Evolutionary conservation across 1,140 invertebrate genomes (phyloP), one percentile per base, ranked within the genome.

Genomic region (Drosophila sp.): DNA sequence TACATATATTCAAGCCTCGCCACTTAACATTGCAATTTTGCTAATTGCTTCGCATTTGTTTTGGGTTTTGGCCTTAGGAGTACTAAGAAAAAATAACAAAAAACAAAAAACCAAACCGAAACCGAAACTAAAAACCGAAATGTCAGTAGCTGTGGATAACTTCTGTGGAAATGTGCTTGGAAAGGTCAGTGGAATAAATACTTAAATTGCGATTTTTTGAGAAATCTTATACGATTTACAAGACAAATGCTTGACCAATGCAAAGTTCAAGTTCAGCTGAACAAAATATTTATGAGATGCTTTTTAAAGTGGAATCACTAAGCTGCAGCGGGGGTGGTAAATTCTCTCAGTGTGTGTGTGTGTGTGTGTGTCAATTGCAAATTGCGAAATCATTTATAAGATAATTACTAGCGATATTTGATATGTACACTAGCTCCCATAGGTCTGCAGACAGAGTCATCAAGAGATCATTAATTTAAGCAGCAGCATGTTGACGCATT

Each of bases 41-140:
- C 50, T 72, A 79, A 79, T 79, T 79, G 76, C 61, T 76, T 63
- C 64, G 76, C 72, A 73, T 72, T 68, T 61, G 35, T 65, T 57
- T 38, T n/a, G 50, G 25, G 56, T 66, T 60, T 35, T 72, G 62
- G 66, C 64, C 63, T 65, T 60, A 55, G 64, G 57, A 47, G 44
- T 23, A 47, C 17, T 25, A 23, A 47, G 35, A 38, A 7, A 38
- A 38, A 38, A 38, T 8, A 47, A 17, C 44, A 25, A 40, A 44
- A 11, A 41, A 30, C 35, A 25, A 29, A 17, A 35, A 6, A 1
- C 33, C 33, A 17, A 17, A 17, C 17, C 17, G 17, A 17, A 17
- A 17, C 17, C 17, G 17, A 17, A 17, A 17, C 33, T n/a, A 38
- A 38, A 38, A 38, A 38, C 35, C 10, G 17, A 63, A 47, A 65